A percentile compares a stretch with the other conserved stretches of the same genome.
phyloP scores from a whole-genome alignment of 1,140 invertebrate genomes.

The Pomacea maculata region DNA sequence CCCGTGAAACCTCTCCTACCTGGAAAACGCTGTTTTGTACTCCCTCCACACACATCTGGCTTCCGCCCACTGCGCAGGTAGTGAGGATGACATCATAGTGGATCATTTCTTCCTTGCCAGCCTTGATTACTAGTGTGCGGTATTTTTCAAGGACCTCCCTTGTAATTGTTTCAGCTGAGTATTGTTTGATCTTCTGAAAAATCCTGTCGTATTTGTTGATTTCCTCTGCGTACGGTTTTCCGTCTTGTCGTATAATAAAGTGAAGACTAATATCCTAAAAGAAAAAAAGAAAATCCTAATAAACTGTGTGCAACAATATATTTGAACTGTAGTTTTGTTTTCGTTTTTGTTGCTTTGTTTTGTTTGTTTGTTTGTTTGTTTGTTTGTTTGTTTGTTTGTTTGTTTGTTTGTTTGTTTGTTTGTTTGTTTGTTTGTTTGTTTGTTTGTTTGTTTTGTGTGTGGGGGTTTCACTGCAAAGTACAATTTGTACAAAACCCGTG shows the following conservation, averaged over 20 bases:
- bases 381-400: too few relatives aligned
- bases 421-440: too few relatives aligned
- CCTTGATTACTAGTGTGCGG: constrained; percentile 28
- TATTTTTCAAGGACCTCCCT: constrained; percentile 30
- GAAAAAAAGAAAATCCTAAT: not conserved
- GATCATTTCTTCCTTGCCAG: constrained; percentile 32
- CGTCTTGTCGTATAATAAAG: constrained; percentile 40
- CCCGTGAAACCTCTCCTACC: not conserved
- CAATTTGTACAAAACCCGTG: too few relatives aligned
- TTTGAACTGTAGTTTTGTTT: not conserved
- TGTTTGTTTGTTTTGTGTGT: too few relatives aligned
- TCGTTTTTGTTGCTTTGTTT: too few relatives aligned
- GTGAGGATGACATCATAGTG: constrained; percentile 43
- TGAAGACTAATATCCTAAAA: constrained; percentile 37
- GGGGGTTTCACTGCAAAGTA: too few relatives aligned
- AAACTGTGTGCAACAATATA: not conserved
- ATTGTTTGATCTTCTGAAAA: constrained; percentile 11
- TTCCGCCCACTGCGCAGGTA: constrained; percentile 41
- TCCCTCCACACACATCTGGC: constrained; percentile 22
- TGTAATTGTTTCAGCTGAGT: constrained; percentile 1
- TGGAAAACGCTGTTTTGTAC: constrained; percentile 11
- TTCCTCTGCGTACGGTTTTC: constrained; percentile 42
- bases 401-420: too few relatives aligned
- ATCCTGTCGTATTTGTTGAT: constrained; percentile 37
- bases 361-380: too few relatives aligned